These are phyloP conservation scores for Thalassoma bifasciatum DNA, from an alignment of 2,113 vertebrate species.

Conservation along the genomic window DNA sequence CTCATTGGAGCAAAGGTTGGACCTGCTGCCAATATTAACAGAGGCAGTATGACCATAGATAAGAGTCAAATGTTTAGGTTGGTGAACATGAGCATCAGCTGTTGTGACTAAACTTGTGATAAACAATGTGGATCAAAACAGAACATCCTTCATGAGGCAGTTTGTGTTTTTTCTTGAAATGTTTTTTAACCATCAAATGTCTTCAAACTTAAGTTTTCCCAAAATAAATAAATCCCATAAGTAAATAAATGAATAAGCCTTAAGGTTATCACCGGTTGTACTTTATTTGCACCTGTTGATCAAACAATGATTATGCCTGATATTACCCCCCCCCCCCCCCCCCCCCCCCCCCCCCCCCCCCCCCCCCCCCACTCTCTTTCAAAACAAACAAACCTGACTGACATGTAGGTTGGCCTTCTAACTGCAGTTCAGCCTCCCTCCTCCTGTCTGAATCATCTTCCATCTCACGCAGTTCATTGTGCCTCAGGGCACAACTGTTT, in stretches of 20 bases:
- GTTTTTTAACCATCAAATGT: background rate
- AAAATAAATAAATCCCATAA: background rate
- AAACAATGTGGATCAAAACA: background rate
- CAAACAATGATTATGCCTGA: background rate
- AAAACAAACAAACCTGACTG: constrained; percentile 75
- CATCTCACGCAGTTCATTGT: constrained; percentile 36
- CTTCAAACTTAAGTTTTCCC: background rate
- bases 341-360: constrained; percentile 53
- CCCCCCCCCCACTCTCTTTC: constrained; percentile 50
- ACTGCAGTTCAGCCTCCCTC: constrained; percentile 63
- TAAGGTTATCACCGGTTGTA: constrained; percentile 1
- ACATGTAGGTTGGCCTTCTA: constrained; percentile 52
- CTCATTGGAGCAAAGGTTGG: constrained; percentile 25
- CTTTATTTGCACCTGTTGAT: constrained; percentile 34
- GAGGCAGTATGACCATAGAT: background rate
- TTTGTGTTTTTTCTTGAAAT: background rate
- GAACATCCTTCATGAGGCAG: background rate
- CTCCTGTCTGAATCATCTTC: constrained; percentile 39
- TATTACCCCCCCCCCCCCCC: constrained; percentile 47
- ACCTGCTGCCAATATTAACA: constrained; percentile 3
- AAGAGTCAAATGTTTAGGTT: background rate
- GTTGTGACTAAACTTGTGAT: background rate
- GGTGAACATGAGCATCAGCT: background rate
- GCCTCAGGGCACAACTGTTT: constrained; percentile 64
- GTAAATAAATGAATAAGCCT: background rate